Evolutionary conservation across 2,113 vertebrate genomes (phyloP).

Genomic region (Melanocharis versteri): DNA sequence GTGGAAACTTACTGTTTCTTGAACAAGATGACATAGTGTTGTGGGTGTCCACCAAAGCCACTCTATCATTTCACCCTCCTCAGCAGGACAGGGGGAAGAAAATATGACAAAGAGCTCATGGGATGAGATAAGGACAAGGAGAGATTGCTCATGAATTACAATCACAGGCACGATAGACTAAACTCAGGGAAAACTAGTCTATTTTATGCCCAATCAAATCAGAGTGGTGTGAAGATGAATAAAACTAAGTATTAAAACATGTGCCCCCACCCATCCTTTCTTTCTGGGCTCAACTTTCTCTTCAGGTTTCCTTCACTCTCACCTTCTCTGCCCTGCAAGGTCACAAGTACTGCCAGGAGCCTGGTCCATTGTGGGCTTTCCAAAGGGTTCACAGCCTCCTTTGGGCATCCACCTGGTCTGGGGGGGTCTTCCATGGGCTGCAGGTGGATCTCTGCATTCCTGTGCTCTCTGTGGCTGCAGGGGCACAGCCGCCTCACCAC

Average conservation of each 20-base stretch:
- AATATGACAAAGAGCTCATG: neutral
- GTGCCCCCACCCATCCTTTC: accelerated
- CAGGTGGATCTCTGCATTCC: neutral
- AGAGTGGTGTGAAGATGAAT: neutral
- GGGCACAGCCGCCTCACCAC: neutral
- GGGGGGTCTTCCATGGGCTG: neutral
- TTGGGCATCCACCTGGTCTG: neutral
- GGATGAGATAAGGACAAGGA: neutral
- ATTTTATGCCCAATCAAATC: neutral
- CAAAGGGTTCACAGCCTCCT: neutral
- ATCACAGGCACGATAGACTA: neutral
- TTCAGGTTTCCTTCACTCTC: neutral
- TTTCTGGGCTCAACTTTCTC: neutral
- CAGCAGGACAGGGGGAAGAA: neutral
- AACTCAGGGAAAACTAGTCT: neutral
- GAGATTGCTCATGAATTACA: accelerated
- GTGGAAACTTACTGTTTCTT: neutral
- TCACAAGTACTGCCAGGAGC: neutral
- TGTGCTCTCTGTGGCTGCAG: neutral
- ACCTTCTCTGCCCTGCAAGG: neutral
- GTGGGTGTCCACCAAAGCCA: neutral
- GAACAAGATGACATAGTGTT: neutral
- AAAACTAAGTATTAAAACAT: neutral
- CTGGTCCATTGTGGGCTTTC: neutral
- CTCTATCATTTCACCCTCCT: neutral